Evolutionary conservation across 2,113 vertebrate genomes (phyloP).

Genomic region (Paradoxurus hermaphroditus): DNA sequence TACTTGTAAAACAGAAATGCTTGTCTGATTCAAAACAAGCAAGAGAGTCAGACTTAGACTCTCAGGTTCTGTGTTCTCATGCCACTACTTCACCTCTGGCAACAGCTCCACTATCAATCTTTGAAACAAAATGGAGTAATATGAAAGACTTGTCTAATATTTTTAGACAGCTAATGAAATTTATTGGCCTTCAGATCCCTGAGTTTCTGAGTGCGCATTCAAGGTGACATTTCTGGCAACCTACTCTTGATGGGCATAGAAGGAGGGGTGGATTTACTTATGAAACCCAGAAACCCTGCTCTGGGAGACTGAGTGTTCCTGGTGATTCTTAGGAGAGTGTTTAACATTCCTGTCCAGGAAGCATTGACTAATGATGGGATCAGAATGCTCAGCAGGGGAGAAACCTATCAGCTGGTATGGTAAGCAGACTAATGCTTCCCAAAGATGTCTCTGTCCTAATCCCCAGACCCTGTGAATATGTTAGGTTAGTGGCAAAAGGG

Average conservation of each 20-base stretch:
- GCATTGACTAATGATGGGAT: not conserved
- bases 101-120: not conserved
- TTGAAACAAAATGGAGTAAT: not conserved
- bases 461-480: not conserved
- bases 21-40: not conserved
- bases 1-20: not conserved
- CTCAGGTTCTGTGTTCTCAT: not conserved
- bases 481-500: not conserved
- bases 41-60: not conserved
- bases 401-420: not conserved
- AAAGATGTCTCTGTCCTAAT: not conserved
- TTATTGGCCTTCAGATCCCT: not conserved
- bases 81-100: not conserved
- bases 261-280: not conserved
- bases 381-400: not conserved
- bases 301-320: not conserved
- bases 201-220: not conserved
- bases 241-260: not conserved
- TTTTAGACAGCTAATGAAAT: not conserved
- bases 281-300: not conserved
- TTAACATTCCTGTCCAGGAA: not conserved
- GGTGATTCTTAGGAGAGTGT: not conserved
- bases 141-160: not conserved
- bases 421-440: not conserved
- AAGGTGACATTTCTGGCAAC: not conserved